A percentile compares a stretch with the other conserved stretches of the same genome.
Conservation (phyloP, 2,888 invertebrate species). For the Drosophila mimica region DNA sequence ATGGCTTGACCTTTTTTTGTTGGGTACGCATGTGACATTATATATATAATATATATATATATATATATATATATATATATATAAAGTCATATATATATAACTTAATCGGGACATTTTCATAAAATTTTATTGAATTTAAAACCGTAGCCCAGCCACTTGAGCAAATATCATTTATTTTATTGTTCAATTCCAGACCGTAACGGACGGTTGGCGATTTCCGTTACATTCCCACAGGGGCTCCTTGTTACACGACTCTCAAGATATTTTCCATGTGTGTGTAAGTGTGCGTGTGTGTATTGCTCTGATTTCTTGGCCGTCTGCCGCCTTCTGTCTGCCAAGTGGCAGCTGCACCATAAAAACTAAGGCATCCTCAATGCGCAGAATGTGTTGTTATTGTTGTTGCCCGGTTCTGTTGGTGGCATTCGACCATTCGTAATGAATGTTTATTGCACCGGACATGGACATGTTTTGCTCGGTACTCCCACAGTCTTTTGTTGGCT, state of each 20-base stretch:
- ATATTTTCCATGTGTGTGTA: constrained; percentile 22
- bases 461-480: constrained; percentile 71
- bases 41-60: not conserved
- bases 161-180: constrained; percentile 81
- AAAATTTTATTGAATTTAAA: constrained; percentile 82
- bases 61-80: constrained; percentile 17
- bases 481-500: constrained; percentile 53
- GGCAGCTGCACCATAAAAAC: constrained; percentile 78
- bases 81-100: constrained; percentile 37
- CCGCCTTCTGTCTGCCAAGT: constrained; percentile 48
- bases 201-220: constrained; percentile 59
- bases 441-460: constrained; percentile 79
- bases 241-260: constrained; percentile 49
- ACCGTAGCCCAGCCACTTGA: constrained; percentile 68
- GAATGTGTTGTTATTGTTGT: constrained; percentile 29
- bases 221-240: constrained; percentile 54
- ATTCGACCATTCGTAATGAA: constrained; percentile 77
- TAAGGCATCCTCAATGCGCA: constrained; percentile 45
- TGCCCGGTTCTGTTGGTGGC: constrained; percentile 76
- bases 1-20: constrained; percentile 71
- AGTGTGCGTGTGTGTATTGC: constrained; percentile 34
- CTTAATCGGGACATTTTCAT: constrained; percentile 79
- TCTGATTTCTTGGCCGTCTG: constrained; percentile 74
- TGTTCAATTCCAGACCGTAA: constrained; percentile 76
- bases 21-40: constrained; percentile 34